Evolutionary conservation across 2,797 vertebrate species (phyloP).

Genomic region (Alca torda): DNA sequence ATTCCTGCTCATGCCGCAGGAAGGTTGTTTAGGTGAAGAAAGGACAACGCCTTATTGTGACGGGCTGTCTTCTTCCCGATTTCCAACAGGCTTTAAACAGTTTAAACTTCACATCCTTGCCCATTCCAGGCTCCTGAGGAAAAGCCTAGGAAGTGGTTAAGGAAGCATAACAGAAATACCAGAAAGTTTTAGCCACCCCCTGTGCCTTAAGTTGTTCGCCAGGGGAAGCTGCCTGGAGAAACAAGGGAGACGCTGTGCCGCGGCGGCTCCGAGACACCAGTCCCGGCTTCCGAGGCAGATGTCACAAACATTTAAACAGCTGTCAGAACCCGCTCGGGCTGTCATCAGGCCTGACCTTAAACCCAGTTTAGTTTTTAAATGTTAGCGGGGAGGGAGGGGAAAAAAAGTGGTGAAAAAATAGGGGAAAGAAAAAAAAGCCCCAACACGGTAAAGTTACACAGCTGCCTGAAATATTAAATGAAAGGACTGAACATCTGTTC

Average conservation of each 20-base stretch:
- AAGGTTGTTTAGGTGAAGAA: neutral
- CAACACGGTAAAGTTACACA: conserved; percentile 68
- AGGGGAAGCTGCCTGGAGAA: neutral
- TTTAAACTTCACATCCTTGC: neutral
- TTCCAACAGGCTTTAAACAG: neutral
- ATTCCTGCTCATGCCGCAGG: neutral
- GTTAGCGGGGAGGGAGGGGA: neutral
- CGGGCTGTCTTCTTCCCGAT: neutral
- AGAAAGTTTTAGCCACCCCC: neutral
- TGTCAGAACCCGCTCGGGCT: conserved; percentile 68
- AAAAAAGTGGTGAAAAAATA: neutral
- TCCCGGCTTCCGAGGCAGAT: conserved; percentile 62
- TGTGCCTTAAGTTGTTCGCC: neutral
- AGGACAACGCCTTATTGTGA: neutral
- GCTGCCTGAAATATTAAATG: conserved; percentile 82
- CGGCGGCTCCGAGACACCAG: neutral
- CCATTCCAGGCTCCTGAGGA: neutral
- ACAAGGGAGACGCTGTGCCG: neutral
- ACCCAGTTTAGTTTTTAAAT: conserved; percentile 76
- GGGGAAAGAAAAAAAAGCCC: neutral
- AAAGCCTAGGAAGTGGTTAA: neutral
- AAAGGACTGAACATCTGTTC: conserved; percentile 80
- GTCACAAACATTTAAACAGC: conserved; percentile 80
- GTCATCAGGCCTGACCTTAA: conserved; percentile 78
- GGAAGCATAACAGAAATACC: neutral